Conservation (phyloP, 2,797 vertebrate genomes). For the Brachyrhaphis roseni region DNA sequence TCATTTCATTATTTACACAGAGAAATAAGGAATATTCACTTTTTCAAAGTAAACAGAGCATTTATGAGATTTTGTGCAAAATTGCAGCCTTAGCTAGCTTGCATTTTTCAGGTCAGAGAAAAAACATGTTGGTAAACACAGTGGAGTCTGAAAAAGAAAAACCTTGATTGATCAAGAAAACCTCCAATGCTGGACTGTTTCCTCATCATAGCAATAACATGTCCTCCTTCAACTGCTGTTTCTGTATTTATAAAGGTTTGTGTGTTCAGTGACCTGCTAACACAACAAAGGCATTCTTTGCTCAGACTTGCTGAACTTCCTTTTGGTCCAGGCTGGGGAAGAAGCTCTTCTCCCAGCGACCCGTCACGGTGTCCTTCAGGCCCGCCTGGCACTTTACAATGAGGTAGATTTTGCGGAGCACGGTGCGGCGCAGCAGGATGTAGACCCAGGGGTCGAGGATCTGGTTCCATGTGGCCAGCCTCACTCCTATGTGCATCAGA, state of each 20-base stretch:
- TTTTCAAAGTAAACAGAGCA: slow-evolving; percentile 44
- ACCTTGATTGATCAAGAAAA: background rate
- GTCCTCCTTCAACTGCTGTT: background rate
- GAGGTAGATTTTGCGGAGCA: slow-evolving; percentile 86
- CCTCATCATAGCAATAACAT: background rate
- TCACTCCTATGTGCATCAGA: slow-evolving; percentile 84
- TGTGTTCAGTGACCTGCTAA: slow-evolving; percentile 18
- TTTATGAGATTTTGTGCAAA: slow-evolving; percentile 59
- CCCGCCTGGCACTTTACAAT: slow-evolving; percentile 77
- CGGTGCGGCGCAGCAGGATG: slow-evolving; percentile 88
- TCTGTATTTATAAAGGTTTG: slow-evolving; percentile 2
- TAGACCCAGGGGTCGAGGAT: slow-evolving; percentile 94
- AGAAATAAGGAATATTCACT: slow-evolving; percentile 44
- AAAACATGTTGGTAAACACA: slow-evolving; percentile 13
- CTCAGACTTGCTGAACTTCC: slow-evolving; percentile 75
- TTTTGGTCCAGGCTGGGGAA: slow-evolving; percentile 84
- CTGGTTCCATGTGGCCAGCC: slow-evolving; percentile 91
- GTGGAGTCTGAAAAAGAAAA: background rate
- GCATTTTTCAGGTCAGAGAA: slow-evolving; percentile 21
- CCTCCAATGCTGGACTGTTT: background rate
- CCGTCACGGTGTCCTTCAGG: slow-evolving; percentile 69
- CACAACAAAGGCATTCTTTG: slow-evolving; percentile 11
- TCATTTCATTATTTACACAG: slow-evolving; percentile 15
- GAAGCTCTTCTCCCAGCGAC: slow-evolving; percentile 84
- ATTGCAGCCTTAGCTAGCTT: slow-evolving; percentile 56